Evolutionary conservation across 2,888 invertebrate species (phyloP).

Genomic region (Tetramorium bicarinatum): DNA sequence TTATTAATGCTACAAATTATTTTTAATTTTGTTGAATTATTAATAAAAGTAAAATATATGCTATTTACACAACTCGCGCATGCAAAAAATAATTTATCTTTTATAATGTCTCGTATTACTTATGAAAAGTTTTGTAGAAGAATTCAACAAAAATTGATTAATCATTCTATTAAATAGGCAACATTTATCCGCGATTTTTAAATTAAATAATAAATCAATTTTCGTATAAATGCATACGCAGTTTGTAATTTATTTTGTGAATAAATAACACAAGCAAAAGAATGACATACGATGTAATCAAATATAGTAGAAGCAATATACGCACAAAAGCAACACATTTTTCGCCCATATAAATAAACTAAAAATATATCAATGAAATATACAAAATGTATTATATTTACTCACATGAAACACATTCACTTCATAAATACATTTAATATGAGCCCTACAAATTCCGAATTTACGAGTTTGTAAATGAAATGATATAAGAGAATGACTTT

Average conservation of each 20-base stretch:
- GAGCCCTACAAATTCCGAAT: background rate
- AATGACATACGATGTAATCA: background rate
- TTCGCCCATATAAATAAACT: background rate
- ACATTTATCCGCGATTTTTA: background rate
- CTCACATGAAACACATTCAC: background rate
- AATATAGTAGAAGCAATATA: constrained; percentile 6
- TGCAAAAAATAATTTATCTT: background rate
- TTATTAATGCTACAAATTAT: background rate
- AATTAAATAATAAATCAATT: constrained; percentile 5
- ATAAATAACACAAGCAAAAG: background rate
- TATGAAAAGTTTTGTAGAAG: background rate
- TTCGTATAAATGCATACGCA: background rate
- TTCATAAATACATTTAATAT: background rate
- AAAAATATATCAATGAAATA: background rate
- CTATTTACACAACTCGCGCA: background rate
- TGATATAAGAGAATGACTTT: background rate
- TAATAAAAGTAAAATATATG: background rate
- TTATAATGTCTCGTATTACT: background rate
- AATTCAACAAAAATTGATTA: background rate
- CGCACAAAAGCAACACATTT: background rate
- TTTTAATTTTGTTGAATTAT: background rate
- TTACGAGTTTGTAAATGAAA: background rate
- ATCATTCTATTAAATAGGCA: background rate
- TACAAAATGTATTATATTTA: background rate
- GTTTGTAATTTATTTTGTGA: background rate